Evolutionary conservation across 92 coral and sea anemone genomes (phyloP), one percentile per base, ranked within the genome.

Genomic region (Montipora capitata): DNA sequence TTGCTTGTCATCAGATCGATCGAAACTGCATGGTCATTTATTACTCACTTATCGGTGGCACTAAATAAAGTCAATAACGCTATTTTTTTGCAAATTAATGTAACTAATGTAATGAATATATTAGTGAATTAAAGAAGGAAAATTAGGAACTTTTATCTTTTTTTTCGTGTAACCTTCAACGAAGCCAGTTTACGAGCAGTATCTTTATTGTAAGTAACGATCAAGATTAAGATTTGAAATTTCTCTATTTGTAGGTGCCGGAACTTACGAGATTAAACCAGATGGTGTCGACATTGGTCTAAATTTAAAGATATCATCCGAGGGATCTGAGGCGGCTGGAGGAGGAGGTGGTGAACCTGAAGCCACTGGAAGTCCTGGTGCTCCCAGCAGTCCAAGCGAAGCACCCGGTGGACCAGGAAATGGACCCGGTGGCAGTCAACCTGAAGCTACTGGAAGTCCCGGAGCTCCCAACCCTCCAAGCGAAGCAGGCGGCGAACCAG

Each of bases 281-380:
- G 87, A 90, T 79, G 93, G 94, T 20, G 92, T 94, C 4, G 95
- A 90, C 42, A 73, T 94, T 9, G 92, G 92, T 69, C 10, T 94
- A 17, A 92, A 84, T 5, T 48, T 94, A 16, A 94, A 94, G 78
- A 94, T 94, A 38, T 74, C 78, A 10, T 70, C 63, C 35, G 40
- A 61, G 12, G 77, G 38, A 2, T 54, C 72, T 3, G 56, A 68
- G 35, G 35, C 35, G 35, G 35, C 35, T 39, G 87, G 69, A 2
- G 61, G 70, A 5, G 61, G 58, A 1, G 72, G 72, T 0, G 87
- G 72, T 0, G 91, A 44, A 35, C 75, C 85, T 2, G 65, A n/a
- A 1, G 65, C 69, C 2, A 74, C 82, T 5, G 82, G 88, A 40
- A 41, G 72, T 11, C 68, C 84, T 0, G 72, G 52, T 27, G 49